Percentiles rank a stretch among this genome's conserved stretches.
These are phyloP conservation scores for Lasius platythorax DNA, from an alignment of 2,888 invertebrate genomes.

Conservation along the genomic window DNA sequence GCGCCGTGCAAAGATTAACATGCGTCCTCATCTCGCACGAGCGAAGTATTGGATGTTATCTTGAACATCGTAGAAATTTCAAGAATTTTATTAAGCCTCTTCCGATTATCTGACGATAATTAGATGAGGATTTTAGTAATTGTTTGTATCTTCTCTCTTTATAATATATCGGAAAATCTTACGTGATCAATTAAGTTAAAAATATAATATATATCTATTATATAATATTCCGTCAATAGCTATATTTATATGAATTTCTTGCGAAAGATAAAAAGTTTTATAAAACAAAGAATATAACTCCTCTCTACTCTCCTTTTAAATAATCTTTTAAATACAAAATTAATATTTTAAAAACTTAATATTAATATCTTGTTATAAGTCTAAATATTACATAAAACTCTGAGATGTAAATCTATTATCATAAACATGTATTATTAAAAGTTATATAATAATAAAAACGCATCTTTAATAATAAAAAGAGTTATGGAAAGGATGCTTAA, in stretches of 20 bases:
- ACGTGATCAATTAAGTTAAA: not conserved
- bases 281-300: not conserved
- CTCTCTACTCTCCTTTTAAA: not conserved
- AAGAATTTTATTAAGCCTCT: conserved; percentile 36
- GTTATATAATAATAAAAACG: not conserved
- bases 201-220: not conserved
- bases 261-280: not conserved
- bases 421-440: conserved; percentile 4
- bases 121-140: conserved; percentile 36
- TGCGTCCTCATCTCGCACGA: conserved; percentile 41
- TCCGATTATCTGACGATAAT: conserved; percentile 5
- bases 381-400: not conserved
- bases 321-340: not conserved
- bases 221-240: not conserved
- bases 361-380: not conserved
- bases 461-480: not conserved
- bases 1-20: conserved; percentile 48
- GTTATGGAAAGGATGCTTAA: not conserved
- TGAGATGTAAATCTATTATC: not conserved
- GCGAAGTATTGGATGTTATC: conserved; percentile 41
- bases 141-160: conserved; percentile 25
- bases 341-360: not conserved
- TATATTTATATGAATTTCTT: not conserved
- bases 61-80: conserved; percentile 27
- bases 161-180: not conserved